These are phyloP conservation scores for Apodemus agrarius DNA, from an alignment of 2,797 vertebrate genomes.

Conservation along the genomic window DNA sequence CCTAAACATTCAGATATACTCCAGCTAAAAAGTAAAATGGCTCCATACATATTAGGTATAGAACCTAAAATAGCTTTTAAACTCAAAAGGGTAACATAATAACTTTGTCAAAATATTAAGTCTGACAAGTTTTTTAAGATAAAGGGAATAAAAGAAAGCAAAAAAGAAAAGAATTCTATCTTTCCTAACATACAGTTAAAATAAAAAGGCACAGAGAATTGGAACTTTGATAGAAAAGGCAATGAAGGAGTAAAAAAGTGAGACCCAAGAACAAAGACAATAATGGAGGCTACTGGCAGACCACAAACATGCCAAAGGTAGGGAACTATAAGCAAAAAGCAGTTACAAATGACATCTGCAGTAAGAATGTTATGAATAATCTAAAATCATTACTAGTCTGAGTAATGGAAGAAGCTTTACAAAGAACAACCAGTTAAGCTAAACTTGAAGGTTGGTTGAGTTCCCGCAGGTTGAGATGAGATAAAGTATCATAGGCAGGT, in stretches of 20 bases:
- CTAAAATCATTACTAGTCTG: not conserved
- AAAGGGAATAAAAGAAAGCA: not conserved
- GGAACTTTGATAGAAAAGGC: not conserved
- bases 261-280: not conserved
- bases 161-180: not conserved
- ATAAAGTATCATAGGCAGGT: constrained; percentile 15
- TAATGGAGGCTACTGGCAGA: not conserved
- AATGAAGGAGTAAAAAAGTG: not conserved
- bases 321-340: not conserved
- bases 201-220: not conserved
- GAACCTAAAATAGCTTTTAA: not conserved
- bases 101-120: not conserved
- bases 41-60: constrained; percentile 12
- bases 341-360: not conserved
- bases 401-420: constrained; percentile 37
- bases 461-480: constrained; percentile 20
- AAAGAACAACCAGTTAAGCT: constrained; percentile 5
- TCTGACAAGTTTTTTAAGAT: not conserved
- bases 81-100: not conserved
- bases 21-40: constrained; percentile 11
- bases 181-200: not conserved
- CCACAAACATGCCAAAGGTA: not conserved
- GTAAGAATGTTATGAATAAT: not conserved
- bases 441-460: constrained; percentile 19
- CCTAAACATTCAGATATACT: constrained; percentile 40